Evolutionary conservation across 1,140 invertebrate species (phyloP).

Genomic region (Epicauta chinensis): DNA sequence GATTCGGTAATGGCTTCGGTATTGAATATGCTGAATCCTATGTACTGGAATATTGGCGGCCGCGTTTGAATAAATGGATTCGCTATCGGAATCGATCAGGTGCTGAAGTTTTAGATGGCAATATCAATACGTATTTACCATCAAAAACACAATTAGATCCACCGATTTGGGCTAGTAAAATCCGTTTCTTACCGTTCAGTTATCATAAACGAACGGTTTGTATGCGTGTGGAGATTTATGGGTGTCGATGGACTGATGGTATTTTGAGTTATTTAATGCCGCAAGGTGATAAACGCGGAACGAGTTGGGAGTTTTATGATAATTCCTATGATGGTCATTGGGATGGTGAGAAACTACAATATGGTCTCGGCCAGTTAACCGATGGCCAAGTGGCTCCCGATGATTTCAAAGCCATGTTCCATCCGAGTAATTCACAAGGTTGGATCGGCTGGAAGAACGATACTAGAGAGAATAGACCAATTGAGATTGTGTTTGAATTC

Average conservation of each 20-base stretch:
- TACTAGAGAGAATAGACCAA: slow-evolving; percentile 53
- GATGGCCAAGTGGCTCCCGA: slow-evolving; percentile 55
- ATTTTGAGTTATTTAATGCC: slow-evolving; percentile 75
- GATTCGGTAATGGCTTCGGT: slow-evolving; percentile 80
- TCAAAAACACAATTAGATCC: slow-evolving; percentile 64
- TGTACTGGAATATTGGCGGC: slow-evolving; percentile 71
- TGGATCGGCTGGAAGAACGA: slow-evolving; percentile 93
- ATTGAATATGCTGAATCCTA: slow-evolving; percentile 73
- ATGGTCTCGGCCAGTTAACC: slow-evolving; percentile 79
- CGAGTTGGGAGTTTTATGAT: slow-evolving; percentile 70
- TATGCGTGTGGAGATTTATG: slow-evolving; percentile 71
- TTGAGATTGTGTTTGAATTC: slow-evolving; percentile 82
- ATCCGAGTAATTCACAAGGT: slow-evolving; percentile 60
- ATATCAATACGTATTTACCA: slow-evolving; percentile 76
- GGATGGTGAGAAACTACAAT: slow-evolving; percentile 49
- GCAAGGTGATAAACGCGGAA: slow-evolving; percentile 66
- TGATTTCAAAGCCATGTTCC: slow-evolving; percentile 65
- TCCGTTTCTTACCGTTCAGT: slow-evolving; percentile 69
- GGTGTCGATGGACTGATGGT: slow-evolving; percentile 67
- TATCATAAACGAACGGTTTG: slow-evolving; percentile 67
- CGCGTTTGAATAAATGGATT: slow-evolving; percentile 63
- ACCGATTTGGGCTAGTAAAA: slow-evolving; percentile 64
- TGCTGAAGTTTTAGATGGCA: slow-evolving; percentile 67
- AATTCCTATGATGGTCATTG: slow-evolving; percentile 67
- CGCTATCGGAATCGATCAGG: slow-evolving; percentile 61